These are phyloP conservation scores for Rhyacophila brunnea DNA, from an alignment of 1,140 invertebrate species.

Conservation along the genomic window DNA sequence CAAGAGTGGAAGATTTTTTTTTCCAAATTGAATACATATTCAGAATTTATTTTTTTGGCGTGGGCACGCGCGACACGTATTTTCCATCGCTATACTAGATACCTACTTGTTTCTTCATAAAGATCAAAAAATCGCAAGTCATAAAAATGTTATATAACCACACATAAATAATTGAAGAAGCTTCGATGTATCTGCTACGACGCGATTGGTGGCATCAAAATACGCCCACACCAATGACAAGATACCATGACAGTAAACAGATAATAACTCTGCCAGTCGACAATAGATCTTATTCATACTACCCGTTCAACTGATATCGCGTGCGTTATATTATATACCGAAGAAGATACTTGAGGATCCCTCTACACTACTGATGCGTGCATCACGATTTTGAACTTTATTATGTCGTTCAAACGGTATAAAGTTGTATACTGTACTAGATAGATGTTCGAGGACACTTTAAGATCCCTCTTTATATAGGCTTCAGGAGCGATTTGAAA, in stretches of 20 bases:
- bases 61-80: too few relatives aligned
- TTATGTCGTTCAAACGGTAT: neutral
- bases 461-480: constrained; percentile 16
- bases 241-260: constrained; percentile 29
- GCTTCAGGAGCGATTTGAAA: neutral
- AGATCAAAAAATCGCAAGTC: too few relatives aligned
- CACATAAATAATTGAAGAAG: too few relatives aligned
- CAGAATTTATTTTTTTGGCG: too few relatives aligned
- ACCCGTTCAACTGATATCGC: neutral
- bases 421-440: neutral
- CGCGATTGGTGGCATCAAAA: constrained; percentile 25
- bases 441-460: constrained; percentile 15
- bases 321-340: constrained; percentile 1
- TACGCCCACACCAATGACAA: constrained; percentile 35
- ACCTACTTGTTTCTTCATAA: too few relatives aligned
- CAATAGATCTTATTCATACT: constrained; percentile 1
- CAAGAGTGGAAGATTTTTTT: too few relatives aligned
- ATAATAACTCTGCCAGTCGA: constrained; percentile 3
- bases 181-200: constrained; percentile 12
- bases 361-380: neutral
- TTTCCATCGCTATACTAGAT: too few relatives aligned
- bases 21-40: too few relatives aligned
- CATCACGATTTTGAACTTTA: neutral
- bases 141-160: too few relatives aligned
- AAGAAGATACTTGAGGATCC: constrained; percentile 23